phyloP scores from a whole-genome alignment of 2,888 invertebrate genomes.

The Clivina fossor region DNA sequence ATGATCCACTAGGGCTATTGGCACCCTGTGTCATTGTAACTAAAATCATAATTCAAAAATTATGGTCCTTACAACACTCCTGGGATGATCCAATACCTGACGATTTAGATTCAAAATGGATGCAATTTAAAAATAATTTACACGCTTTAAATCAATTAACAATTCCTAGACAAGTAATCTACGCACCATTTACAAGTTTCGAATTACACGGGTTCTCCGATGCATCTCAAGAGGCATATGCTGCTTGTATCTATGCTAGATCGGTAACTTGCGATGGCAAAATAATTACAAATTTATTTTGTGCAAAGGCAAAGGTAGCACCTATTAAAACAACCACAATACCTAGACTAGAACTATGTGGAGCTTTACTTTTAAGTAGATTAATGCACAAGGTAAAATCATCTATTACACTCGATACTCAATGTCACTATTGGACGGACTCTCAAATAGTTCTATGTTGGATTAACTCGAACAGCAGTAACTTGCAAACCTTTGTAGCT shows the following conservation, averaged over 20 bases:
- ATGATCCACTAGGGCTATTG: constrained; percentile 17
- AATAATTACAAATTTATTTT: neutral
- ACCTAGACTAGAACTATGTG: constrained; percentile 3
- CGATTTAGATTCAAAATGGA: constrained; percentile 17
- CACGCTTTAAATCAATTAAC: constrained; percentile 10
- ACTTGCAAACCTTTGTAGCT: neutral
- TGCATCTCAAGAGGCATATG: constrained; percentile 22
- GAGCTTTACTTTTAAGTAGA: neutral
- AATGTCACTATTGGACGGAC: neutral
- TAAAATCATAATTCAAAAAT: constrained; percentile 21
- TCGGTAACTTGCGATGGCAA: neutral
- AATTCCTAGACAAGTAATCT: constrained; percentile 14
- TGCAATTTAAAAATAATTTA: neutral
- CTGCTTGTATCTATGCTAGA: neutral
- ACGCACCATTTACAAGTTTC: neutral
- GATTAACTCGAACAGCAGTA: neutral
- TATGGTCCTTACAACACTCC: constrained; percentile 13
- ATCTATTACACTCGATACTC: neutral
- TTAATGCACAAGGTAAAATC: neutral
- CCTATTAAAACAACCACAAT: neutral
- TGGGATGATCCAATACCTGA: constrained; percentile 31
- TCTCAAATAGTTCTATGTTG: neutral
- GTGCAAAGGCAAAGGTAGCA: neutral
- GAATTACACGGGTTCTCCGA: constrained; percentile 38
- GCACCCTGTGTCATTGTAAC: constrained; percentile 6